These are phyloP conservation scores for Colius striatus DNA, from an alignment of 2,113 vertebrate species.

Conservation along the genomic window DNA sequence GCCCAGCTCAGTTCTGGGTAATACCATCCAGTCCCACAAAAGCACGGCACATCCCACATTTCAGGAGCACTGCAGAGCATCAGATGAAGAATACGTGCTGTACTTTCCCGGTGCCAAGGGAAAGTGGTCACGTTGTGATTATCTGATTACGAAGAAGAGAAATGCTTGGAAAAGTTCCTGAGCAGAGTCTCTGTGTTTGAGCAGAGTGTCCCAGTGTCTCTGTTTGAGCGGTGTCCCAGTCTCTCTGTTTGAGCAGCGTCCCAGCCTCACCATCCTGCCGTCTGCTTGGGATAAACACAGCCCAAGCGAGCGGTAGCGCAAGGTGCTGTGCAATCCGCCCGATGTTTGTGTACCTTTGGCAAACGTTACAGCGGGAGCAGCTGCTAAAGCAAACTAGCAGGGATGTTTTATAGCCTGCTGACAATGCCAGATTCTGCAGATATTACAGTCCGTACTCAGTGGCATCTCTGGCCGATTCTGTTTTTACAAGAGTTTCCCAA, in stretches of 20 bases:
- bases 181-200: neutral
- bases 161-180: constrained; percentile 1
- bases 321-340: neutral
- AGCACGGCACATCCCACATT: neutral
- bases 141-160: neutral
- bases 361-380: constrained; percentile 33
- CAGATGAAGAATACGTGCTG: neutral
- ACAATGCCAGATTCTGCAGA: constrained; percentile 20
- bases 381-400: constrained; percentile 11
- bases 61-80: neutral
- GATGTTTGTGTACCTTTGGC: constrained; percentile 25
- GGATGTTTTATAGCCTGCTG: constrained; percentile 60
- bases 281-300: neutral
- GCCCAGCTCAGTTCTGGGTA: neutral
- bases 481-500: constrained; percentile 30
- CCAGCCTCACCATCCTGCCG: neutral
- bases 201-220: neutral
- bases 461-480: constrained; percentile 1
- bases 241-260: neutral
- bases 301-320: neutral
- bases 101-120: constrained; percentile 28
- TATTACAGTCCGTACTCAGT: neutral
- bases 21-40: neutral
- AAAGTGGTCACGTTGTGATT: neutral
- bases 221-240: neutral